Conservation (phyloP, 2,888 invertebrate genomes). For the Galerucella calmariensis region DNA sequence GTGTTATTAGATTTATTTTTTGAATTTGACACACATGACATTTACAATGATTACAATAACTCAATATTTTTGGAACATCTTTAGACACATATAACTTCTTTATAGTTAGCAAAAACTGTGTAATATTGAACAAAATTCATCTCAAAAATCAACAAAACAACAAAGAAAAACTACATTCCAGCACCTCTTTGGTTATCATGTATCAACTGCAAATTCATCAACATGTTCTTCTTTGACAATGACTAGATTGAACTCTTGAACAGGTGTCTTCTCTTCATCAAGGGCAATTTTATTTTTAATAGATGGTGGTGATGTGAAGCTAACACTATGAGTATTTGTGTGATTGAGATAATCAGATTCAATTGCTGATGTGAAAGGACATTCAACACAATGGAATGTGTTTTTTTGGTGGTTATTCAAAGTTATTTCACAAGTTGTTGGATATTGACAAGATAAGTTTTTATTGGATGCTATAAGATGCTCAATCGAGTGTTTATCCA, state of each 20-base stretch:
- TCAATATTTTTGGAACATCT: too few relatives aligned
- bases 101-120: too few relatives aligned
- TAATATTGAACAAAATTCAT: too few relatives aligned
- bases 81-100: too few relatives aligned
- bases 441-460: constrained; percentile 30
- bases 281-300: neutral
- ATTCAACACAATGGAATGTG: constrained; percentile 29
- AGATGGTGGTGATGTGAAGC: neutral
- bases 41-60: too few relatives aligned
- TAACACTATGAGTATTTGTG: constrained; percentile 34
- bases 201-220: neutral
- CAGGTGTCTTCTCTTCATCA: neutral
- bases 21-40: too few relatives aligned
- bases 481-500: constrained; percentile 33
- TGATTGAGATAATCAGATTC: constrained; percentile 36
- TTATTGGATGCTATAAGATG: constrained; percentile 28
- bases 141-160: too few relatives aligned
- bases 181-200: neutral
- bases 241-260: constrained; percentile 3
- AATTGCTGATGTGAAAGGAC: constrained; percentile 15
- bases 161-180: too few relatives aligned
- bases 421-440: constrained; percentile 28
- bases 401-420: constrained; percentile 22
- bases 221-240: constrained; percentile 15
- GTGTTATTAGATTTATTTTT: too few relatives aligned